Conservation (phyloP, 2,113 vertebrate genomes). For the Ivindomyrus marchei region DNA sequence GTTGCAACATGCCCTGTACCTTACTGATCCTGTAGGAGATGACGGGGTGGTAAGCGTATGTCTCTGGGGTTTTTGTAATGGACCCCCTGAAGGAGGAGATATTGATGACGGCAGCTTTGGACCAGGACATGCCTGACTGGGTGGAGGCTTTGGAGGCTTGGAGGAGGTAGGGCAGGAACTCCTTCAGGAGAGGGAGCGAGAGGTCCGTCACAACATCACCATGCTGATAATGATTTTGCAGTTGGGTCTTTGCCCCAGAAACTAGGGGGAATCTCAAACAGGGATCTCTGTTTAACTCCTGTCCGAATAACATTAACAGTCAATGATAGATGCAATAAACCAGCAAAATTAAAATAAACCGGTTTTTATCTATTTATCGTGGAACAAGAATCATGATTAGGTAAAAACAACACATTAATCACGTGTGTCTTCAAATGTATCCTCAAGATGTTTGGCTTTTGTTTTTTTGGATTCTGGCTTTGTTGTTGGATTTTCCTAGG, state of each 20-base stretch:
- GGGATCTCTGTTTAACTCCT: background rate
- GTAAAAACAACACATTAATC: background rate
- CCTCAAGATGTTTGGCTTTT: background rate
- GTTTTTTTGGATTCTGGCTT: background rate
- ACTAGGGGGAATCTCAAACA: background rate
- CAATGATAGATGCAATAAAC: background rate
- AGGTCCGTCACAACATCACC: background rate
- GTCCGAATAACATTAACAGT: background rate
- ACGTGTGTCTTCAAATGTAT: background rate
- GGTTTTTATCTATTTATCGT: background rate
- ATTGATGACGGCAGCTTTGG: constrained; percentile 52
- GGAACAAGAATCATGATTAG: background rate
- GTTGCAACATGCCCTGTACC: constrained; percentile 27
- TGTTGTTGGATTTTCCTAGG: background rate
- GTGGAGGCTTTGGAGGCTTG: constrained; percentile 42
- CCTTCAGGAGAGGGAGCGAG: constrained; percentile 31
- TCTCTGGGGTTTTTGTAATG: constrained; percentile 27
- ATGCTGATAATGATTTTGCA: background rate
- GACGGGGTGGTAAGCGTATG: constrained; percentile 1
- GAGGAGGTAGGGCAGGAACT: constrained; percentile 52
- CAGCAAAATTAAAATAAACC: background rate
- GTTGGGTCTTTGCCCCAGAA: background rate
- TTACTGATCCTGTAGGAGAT: constrained; percentile 53
- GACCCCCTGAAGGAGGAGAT: constrained; percentile 49
- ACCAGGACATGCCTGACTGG: constrained; percentile 46